Evolutionary conservation across 2,888 invertebrate species (phyloP).

Genomic region (Gnatocerus cornutus): DNA sequence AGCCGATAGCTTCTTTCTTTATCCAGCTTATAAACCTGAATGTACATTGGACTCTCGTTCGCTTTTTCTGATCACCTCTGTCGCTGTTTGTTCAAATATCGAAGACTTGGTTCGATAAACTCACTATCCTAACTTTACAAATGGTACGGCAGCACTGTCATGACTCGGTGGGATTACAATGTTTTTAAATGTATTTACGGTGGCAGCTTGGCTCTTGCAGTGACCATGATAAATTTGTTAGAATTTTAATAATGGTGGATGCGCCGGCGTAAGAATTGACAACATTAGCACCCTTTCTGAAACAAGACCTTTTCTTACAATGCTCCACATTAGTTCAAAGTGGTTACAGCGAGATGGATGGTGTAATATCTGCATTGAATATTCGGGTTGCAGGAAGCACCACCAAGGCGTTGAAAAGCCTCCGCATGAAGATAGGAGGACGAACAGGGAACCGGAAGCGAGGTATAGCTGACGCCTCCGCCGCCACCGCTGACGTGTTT

Average conservation of each 20-base stretch:
- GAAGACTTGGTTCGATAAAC: slow-evolving; percentile 28
- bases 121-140: slow-evolving; percentile 16
- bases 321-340: slow-evolving; percentile 29
- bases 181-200: no score
- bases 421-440: slow-evolving; percentile 33
- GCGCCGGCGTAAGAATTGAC: no score
- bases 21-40: slow-evolving; percentile 60
- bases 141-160: background rate
- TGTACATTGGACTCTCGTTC: slow-evolving; percentile 47
- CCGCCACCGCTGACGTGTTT: slow-evolving; percentile 59
- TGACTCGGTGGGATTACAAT: no score
- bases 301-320: slow-evolving; percentile 31
- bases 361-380: slow-evolving; percentile 46
- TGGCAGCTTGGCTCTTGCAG: no score
- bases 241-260: no score
- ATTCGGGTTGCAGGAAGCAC: slow-evolving; percentile 48
- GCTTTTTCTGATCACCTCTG: slow-evolving; percentile 43
- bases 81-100: slow-evolving; percentile 48
- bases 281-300: background rate
- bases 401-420: slow-evolving; percentile 37
- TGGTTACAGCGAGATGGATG: slow-evolving; percentile 43
- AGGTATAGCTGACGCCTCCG: slow-evolving; percentile 43
- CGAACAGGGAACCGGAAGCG: slow-evolving; percentile 51
- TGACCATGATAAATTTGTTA: no score
- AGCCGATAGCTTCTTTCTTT: slow-evolving; percentile 52